Evolutionary conservation across 2,888 invertebrate genomes (phyloP), one percentile per base, ranked within the genome.

Genomic region (Eretmocerus hayati): DNA sequence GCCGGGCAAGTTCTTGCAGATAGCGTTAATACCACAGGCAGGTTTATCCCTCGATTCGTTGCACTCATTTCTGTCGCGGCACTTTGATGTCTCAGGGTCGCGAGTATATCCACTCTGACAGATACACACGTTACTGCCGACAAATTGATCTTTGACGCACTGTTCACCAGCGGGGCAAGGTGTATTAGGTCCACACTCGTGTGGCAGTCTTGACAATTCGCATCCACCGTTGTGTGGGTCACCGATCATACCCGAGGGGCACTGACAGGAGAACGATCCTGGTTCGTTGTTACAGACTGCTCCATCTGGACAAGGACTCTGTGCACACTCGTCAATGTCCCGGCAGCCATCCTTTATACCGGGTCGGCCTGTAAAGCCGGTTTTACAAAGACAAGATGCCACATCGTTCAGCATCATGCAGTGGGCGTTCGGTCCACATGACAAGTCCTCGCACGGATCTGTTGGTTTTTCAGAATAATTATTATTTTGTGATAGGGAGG

Each of bases 1-100:
- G 39, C 93, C 93, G 0, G 92, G 92, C 42, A 92, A 74, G 73
- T 94, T 94, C 68, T 90, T 91, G 64, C 93, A 94, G 48, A 91
- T 81, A 0, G 92, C 90, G 70, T 91, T 90, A 20, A 88, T 72
- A 1, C 92, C 93, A 71, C 93, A 93, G 16, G 88, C 85, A 3
- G 85, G 81, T 58, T 86, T 87, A 47, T 83, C 85, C 46, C 81
- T 73, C 22, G 81, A 75, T 59, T 85, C 84, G 4, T 81, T 79
- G 64, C 92, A 93, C 71, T 93, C 92, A 64, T 93, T 86, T 46
- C 88, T 77, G 69, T 93, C 93, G 63, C 87, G 78, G 72, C 92
- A 92, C 65, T 84, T 78, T 37, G 84, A 84, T 20, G 80, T 82
- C 58, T 81, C 80, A 41, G 77, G 75, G 66, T 85, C 87, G 26